Percentiles rank a stretch among this genome's conserved stretches.
These are phyloP conservation scores for Chlorodrepanis virens DNA, from an alignment of 2,113 vertebrate species.

Conservation along the genomic window DNA sequence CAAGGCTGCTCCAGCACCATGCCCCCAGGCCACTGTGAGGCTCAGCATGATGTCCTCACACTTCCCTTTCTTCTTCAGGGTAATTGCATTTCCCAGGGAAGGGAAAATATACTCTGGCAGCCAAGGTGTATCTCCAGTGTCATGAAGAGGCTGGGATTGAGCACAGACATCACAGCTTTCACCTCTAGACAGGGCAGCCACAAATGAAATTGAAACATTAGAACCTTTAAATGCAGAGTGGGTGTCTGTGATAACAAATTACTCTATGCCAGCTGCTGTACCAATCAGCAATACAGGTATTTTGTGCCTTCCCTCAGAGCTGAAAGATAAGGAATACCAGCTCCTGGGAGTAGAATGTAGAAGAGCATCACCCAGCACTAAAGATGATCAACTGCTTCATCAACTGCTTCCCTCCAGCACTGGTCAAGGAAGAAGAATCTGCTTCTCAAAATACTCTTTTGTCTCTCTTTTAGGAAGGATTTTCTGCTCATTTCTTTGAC, in stretches of 20 bases:
- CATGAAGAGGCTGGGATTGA: neutral
- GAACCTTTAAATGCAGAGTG: neutral
- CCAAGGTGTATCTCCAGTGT: neutral
- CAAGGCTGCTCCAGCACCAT: neutral
- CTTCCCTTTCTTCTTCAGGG: neutral
- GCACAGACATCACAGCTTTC: neutral
- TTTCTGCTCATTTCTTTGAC: neutral
- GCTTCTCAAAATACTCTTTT: neutral
- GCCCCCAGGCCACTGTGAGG: accelerated
- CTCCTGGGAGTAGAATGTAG: neutral
- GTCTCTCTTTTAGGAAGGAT: neutral
- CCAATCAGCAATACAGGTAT: neutral
- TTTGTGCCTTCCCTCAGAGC: neutral
- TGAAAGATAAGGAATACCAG: neutral
- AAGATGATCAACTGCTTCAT: neutral
- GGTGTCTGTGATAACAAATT: neutral
- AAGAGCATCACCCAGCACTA: neutral
- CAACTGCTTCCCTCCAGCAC: neutral
- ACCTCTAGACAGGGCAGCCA: neutral
- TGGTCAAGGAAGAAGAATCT: neutral
- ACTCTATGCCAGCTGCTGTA: neutral
- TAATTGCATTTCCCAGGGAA: neutral
- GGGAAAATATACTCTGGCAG: neutral
- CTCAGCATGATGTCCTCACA: neutral
- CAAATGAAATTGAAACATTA: neutral